These are phyloP conservation scores for Paratrypauchen microcephalus DNA, from an alignment of 2,797 vertebrate species.

Conservation along the genomic window DNA sequence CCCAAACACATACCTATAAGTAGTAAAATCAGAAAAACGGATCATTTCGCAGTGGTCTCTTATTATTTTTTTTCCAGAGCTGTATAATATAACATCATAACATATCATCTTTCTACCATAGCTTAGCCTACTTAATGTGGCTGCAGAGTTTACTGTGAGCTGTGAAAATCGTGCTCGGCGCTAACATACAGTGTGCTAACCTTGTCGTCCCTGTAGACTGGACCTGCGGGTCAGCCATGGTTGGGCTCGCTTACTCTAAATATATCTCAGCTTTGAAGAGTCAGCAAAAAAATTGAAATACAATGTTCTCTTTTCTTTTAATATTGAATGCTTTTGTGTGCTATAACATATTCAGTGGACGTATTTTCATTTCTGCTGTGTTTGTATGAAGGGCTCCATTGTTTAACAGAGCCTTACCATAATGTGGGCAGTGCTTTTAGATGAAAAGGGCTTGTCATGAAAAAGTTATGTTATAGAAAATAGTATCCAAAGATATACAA, in stretches of 20 bases:
- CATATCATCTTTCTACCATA: neutral
- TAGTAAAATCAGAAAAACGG: too few species aligned
- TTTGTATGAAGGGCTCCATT: neutral
- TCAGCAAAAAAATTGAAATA: slow-evolving; percentile 5
- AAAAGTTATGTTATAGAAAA: too few species aligned
- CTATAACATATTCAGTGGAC: neutral
- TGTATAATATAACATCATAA: too few species aligned
- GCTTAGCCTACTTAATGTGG: neutral
- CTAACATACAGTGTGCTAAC: slow-evolving; percentile 4
- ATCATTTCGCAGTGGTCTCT: too few species aligned
- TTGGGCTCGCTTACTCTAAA: slow-evolving; percentile 6
- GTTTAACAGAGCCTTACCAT: neutral
- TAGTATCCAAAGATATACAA: too few species aligned
- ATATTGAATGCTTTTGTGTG: neutral
- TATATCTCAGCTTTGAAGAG: slow-evolving; percentile 9
- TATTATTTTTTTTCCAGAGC: too few species aligned
- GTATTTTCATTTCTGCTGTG: neutral
- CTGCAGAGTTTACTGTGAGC: neutral
- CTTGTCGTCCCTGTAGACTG: neutral
- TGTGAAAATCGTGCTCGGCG: neutral
- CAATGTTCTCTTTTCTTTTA: slow-evolving; percentile 1
- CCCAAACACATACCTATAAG: too few species aligned
- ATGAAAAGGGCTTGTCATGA: too few species aligned
- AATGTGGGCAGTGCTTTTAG: neutral
- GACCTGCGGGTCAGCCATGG: neutral